phyloP scores from a whole-genome alignment of 2,113 vertebrate genomes.

The Ariopsis seemanni region DNA sequence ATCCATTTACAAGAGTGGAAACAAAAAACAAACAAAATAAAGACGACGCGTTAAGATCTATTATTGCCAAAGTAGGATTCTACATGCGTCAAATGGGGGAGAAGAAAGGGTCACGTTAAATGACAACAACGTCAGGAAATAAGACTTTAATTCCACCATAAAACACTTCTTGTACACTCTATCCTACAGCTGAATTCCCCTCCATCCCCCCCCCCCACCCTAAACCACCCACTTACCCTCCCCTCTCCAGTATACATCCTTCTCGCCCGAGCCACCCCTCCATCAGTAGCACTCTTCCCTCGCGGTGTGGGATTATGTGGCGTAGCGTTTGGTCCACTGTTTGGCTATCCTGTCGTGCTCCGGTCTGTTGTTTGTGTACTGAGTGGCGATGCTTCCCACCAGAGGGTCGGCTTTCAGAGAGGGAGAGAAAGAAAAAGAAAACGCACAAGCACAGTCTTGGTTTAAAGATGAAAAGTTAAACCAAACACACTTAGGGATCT shows the following conservation, averaged over 20 bases:
- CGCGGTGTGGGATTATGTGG: conserved; percentile 66
- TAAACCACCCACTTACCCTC: conserved; percentile 10
- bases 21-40: conserved; percentile 42
- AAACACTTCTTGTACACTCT: conserved; percentile 49
- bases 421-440: not conserved
- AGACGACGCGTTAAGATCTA: conserved; percentile 53
- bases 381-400: conserved; percentile 78
- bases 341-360: conserved; percentile 80
- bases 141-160: conserved; percentile 63
- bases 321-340: conserved; percentile 80
- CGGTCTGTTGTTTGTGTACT: conserved; percentile 75
- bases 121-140: conserved; percentile 55
- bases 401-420: conserved; percentile 71
- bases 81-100: conserved; percentile 60
- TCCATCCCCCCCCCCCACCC: not conserved
- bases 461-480: not conserved
- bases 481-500: not conserved
- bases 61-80: conserved; percentile 61
- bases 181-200: conserved; percentile 14
- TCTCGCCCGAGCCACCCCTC: conserved; percentile 32
- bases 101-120: conserved; percentile 52
- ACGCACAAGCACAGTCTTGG: not conserved
- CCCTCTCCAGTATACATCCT: conserved; percentile 4
- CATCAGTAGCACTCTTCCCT: conserved; percentile 8
- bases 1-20: conserved; percentile 59